phyloP scores from a whole-genome alignment of 2,113 vertebrate genomes.

The Pipa parva region DNA sequence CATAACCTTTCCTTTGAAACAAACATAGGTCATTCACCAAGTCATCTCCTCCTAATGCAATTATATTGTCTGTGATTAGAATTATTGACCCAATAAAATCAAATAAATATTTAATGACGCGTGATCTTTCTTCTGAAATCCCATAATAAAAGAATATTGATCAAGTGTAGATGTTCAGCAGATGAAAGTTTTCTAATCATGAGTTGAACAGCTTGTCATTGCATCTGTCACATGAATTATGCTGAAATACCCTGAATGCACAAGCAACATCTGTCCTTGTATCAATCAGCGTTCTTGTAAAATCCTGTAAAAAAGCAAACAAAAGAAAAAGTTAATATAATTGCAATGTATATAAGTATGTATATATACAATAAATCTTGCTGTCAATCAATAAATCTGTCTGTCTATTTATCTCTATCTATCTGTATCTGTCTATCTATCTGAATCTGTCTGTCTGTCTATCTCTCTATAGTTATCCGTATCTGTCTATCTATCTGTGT shows the following conservation, averaged over 20 bases:
- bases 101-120: constrained; percentile 35
- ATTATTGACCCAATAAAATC: constrained; percentile 34
- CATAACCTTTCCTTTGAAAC: constrained; percentile 24
- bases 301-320: no score
- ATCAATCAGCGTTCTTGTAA: background rate
- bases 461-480: no score
- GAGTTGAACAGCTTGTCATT: constrained; percentile 7
- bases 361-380: no score
- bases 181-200: constrained; percentile 14
- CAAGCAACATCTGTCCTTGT: background rate
- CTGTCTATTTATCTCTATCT: no score
- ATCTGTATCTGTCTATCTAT: no score
- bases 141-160: constrained; percentile 34
- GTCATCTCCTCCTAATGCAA: constrained; percentile 15
- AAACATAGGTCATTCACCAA: constrained; percentile 8
- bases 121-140: constrained; percentile 22
- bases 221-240: constrained; percentile 13
- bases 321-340: no score
- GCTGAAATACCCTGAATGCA: background rate
- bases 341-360: no score
- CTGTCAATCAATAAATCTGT: no score
- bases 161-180: constrained; percentile 9
- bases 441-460: no score
- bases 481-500: no score
- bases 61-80: constrained; percentile 30